Evolutionary conservation across 35 echinoderm and acorn worm species (phyloP).

Genomic region (Amphiura filiformis): DNA sequence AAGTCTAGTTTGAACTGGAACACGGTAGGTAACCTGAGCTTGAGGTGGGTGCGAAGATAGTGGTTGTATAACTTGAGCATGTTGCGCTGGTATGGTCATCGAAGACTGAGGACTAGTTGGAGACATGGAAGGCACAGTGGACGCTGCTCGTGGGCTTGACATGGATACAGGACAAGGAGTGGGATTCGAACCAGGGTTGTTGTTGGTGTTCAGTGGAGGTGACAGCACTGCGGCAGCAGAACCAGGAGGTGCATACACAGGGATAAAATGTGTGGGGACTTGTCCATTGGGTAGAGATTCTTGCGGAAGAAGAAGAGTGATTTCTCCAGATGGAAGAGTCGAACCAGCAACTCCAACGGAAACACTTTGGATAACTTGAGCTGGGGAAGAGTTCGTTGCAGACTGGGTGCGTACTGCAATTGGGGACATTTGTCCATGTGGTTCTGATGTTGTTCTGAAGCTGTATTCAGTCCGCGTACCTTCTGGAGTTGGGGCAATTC

Average conservation of each 20-base stretch:
- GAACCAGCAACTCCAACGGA: neutral
- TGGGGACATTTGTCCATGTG: neutral
- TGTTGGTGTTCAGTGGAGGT: neutral
- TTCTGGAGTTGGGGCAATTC: neutral
- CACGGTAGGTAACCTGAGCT: neutral
- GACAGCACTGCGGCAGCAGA: neutral
- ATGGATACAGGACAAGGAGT: neutral
- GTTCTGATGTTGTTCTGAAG: neutral
- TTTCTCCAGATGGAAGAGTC: neutral
- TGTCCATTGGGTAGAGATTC: constrained; percentile 54
- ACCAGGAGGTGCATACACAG: constrained; percentile 41
- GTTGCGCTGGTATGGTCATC: neutral
- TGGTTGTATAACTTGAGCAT: neutral
- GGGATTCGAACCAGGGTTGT: neutral
- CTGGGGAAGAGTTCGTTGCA: neutral
- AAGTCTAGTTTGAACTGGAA: neutral
- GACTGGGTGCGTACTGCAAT: neutral
- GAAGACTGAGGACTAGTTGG: neutral
- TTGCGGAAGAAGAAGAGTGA: constrained; percentile 57
- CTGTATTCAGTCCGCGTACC: neutral
- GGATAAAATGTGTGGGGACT: constrained; percentile 79
- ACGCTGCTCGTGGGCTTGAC: neutral
- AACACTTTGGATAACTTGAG: neutral
- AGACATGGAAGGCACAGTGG: neutral
- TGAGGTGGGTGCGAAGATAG: neutral